These are phyloP conservation scores for Australoheros facetus DNA, from an alignment of 2,797 vertebrate species.

Conservation along the genomic window DNA sequence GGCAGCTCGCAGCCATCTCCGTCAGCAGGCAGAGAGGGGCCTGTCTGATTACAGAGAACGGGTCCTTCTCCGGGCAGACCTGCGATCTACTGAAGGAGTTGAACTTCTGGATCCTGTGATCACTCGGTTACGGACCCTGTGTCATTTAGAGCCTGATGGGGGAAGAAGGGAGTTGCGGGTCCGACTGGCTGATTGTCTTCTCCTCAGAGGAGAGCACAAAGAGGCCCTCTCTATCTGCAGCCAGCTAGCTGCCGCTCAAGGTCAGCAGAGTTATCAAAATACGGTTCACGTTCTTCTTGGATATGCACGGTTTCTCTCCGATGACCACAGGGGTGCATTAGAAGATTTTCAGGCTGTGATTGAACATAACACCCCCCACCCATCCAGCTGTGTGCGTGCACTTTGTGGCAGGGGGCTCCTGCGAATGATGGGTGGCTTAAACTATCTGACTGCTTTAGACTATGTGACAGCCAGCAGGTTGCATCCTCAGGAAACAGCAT, in stretches of 20 bases:
- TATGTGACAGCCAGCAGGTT: constrained; percentile 91
- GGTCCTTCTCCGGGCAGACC: constrained; percentile 80
- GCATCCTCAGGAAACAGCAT: constrained; percentile 85
- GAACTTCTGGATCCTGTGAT: constrained; percentile 85
- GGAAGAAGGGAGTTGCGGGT: constrained; percentile 82
- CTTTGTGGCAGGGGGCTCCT: constrained; percentile 92
- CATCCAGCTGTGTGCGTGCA: constrained; percentile 89
- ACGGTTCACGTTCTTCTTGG: constrained; percentile 89
- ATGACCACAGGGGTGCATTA: constrained; percentile 80
- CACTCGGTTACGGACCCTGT: constrained; percentile 82
- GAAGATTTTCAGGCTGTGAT: constrained; percentile 92
- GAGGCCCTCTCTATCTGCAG: constrained; percentile 86
- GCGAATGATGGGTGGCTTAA: constrained; percentile 82
- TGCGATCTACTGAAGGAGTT: constrained; percentile 81
- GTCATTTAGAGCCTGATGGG: constrained; percentile 80
- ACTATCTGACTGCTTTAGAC: constrained; percentile 89
- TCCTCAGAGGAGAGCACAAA: constrained; percentile 83
- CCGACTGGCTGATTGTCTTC: constrained; percentile 89
- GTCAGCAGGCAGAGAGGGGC: constrained; percentile 82
- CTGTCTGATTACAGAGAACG: constrained; percentile 84
- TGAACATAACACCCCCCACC: constrained; percentile 86
- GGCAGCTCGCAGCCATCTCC: constrained; percentile 72
- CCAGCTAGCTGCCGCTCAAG: constrained; percentile 80
- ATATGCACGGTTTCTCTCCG: constrained; percentile 86
- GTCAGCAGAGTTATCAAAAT: constrained; percentile 84